Evolutionary conservation across 2,888 invertebrate genomes (phyloP), one percentile per base, ranked within the genome.

Genomic region (Teinopalpus imperialis): DNA sequence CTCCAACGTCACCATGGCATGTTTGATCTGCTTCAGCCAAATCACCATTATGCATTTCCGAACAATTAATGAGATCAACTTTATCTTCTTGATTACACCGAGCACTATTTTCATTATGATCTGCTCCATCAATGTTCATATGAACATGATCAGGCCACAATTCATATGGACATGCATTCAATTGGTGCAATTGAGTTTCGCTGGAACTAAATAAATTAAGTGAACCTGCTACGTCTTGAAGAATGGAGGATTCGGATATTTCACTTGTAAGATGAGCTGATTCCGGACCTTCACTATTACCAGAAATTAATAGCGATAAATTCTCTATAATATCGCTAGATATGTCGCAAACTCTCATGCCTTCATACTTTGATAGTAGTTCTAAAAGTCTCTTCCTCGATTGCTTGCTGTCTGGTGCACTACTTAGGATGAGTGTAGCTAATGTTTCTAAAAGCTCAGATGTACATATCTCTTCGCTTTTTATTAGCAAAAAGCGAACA

Each of bases 21-120:
- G 93, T 93, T 74, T 95, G 95, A 81, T 95, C 95, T 5, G 95
- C 95, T 75, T 95, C 95, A 0, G 95, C 94, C 53, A 95, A 78
- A 65, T 95, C 95, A 14, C 92, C 94, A 67, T 95, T 93, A 51
- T 91, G 90, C 69, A 90, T 91, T 55, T 90, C 90, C 10, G 85
- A 82, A 60, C 83, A 83, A 54, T 83, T 78, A 14, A 87, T 74
- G 44, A 89, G 67, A 59, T 88, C 89, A 18, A 82, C 79, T 57
- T 88, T 88, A 20, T 76, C 79, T 43, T 86, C 89, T 47, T 79
- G 81, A 53, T 76, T 75, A 24, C 79, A 78, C 7, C 73, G 74
- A 14, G 77, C 71, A 36, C 75, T 73, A 51, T 66, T 68, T 27
- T 77, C 81, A 42, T 71, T 71, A 43, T 68, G 37, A 12, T 80